Evolutionary conservation across 2,888 invertebrate genomes (phyloP).

Genomic region (Cephus nigrinus): DNA sequence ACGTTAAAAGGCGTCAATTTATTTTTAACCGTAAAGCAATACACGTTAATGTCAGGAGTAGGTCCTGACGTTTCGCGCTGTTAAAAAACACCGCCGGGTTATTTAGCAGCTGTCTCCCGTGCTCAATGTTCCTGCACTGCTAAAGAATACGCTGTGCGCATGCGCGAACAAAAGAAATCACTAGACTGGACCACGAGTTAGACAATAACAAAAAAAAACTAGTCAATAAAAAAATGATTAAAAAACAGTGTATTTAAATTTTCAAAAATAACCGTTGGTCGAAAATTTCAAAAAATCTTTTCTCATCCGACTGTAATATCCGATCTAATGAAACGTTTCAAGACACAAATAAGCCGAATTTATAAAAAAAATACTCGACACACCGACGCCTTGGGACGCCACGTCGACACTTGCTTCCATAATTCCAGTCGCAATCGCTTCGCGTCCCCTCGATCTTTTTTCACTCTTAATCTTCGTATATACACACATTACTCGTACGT

Average conservation of each 20-base stretch:
- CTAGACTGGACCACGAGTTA: background rate
- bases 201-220: background rate
- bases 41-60: background rate
- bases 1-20: constrained; percentile 5
- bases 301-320: background rate
- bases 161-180: background rate
- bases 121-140: background rate
- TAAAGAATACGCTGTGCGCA: background rate
- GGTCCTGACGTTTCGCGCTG: background rate
- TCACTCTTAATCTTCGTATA: background rate
- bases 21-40: constrained; percentile 4
- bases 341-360: background rate
- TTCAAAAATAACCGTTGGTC: too few relatives aligned
- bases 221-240: background rate
- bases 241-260: background rate
- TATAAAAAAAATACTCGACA: background rate
- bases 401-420: background rate
- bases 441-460: background rate
- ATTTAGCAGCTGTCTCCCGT: background rate
- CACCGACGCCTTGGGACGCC: background rate
- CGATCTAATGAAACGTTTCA: background rate
- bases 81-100: background rate
- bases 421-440: background rate
- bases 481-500: constrained; percentile 6
- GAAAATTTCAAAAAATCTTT: background rate